Evolutionary conservation across 2,888 invertebrate genomes (phyloP), one percentile per base, ranked within the genome.

Genomic region (Ectropis crepuscularia): DNA sequence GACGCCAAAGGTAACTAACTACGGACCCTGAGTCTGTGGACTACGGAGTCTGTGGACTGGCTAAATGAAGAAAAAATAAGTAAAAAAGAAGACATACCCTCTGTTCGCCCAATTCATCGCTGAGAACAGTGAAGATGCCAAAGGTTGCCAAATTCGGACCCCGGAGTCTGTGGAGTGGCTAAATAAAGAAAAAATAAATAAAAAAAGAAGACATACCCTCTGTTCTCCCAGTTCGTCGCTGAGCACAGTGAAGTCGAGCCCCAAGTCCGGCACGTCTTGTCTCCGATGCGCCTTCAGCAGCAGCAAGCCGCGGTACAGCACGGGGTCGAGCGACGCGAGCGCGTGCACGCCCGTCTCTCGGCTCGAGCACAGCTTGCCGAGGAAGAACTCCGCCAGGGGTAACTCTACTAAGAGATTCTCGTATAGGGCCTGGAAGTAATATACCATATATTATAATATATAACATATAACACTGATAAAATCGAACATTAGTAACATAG

Each of bases 301-400:
- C 47, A 99, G 89, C 49, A 99, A 92, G 81, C 99, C 99, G 71
- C 97, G 95, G 88, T 99, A 98, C 79, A 99, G 92, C 43, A 96
- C 96, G 0, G 98, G 98, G 93, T 99, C 99, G 4, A 99, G 91
- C 0, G 98, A 98, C 6, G 98, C 97, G 70, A 99, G 90, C 81
- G 99, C 98, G 92, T 99, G 98, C 51, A 98, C 96, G 78, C 97
- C 98, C 0, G 97, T 96, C 77, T 96, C 96, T 0, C 97, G 96
- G 39, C 98, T 94, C 50, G 97, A 97, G 57, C 91, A 90, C 67
- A 92, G 68, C 76, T 92, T 92, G 67, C 89, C 87, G 36, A 99
- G 92, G 89, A 99, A 99, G 89, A 99, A 99, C 78, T 98, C 97
- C 2, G 99, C 99, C 74, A 99, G 94, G 0, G 99, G 99, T 42